These are phyloP conservation scores for Heteronetta atricapilla DNA, from an alignment of 2,113 vertebrate genomes.

Conservation along the genomic window DNA sequence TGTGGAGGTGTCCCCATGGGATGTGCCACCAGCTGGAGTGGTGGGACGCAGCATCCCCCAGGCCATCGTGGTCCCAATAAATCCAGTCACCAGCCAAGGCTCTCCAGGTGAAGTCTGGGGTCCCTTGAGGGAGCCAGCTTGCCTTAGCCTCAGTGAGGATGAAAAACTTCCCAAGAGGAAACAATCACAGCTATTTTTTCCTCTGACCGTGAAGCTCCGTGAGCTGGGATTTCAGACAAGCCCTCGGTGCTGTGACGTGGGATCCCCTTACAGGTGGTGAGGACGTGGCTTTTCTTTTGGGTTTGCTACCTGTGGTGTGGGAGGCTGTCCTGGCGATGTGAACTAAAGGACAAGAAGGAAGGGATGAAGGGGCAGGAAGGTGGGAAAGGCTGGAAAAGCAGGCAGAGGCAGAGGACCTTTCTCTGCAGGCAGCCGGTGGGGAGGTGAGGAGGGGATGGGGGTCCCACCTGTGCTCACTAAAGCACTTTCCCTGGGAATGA, in stretches of 20 bases:
- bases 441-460: background rate
- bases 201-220: fast-evolving
- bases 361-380: background rate
- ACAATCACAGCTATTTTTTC: background rate
- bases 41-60: background rate
- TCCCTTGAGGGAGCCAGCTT: background rate
- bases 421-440: background rate
- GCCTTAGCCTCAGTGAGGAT: background rate
- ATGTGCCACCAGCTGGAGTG: background rate
- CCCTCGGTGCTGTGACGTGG: fast-evolving
- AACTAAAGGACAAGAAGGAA: background rate
- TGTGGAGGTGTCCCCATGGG: fast-evolving
- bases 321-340: background rate
- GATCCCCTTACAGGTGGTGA: fast-evolving
- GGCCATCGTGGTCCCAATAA: background rate
- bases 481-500: background rate
- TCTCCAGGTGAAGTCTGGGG: background rate
- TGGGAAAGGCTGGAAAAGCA: background rate
- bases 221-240: background rate
- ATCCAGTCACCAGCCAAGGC: background rate
- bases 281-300: background rate
- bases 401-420: background rate
- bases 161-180: background rate
- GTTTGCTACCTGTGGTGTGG: fast-evolving
- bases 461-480: background rate